These are phyloP conservation scores for Anoura caudifer DNA, from an alignment of 2,113 vertebrate species.

Conservation along the genomic window DNA sequence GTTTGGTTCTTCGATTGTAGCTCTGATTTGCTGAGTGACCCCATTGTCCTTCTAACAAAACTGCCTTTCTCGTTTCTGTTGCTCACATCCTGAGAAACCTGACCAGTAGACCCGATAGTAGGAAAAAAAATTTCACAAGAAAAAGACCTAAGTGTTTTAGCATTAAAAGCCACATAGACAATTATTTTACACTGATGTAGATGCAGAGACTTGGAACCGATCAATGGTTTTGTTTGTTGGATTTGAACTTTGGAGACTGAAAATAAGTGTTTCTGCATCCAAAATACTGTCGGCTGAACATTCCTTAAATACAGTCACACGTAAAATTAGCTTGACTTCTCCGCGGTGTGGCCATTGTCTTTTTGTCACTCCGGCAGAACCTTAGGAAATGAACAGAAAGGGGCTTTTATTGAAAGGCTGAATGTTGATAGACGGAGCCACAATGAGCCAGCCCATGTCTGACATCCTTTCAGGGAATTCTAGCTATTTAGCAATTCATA, in stretches of 20 bases:
- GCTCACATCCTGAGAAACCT: not conserved
- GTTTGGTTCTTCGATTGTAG: not conserved
- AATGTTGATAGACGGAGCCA: not conserved
- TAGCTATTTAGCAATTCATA: slow-evolving; percentile 48
- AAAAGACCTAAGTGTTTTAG: not conserved
- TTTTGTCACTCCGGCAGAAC: slow-evolving; percentile 33
- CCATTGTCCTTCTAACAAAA: not conserved
- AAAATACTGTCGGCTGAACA: not conserved
- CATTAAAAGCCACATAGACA: not conserved
- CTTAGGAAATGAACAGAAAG: slow-evolving; percentile 34
- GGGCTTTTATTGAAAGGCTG: slow-evolving; percentile 6
- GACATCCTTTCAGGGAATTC: slow-evolving; percentile 28
- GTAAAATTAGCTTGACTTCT: slow-evolving; percentile 36
- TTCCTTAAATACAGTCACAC: slow-evolving; percentile 27
- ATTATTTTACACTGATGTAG: not conserved
- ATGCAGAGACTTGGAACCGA: not conserved
- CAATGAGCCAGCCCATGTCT: slow-evolving; percentile 48
- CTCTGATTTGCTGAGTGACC: not conserved
- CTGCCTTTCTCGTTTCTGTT: not conserved
- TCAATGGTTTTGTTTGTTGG: not conserved
- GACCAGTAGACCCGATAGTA: not conserved
- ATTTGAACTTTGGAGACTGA: not conserved
- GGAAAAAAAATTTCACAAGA: not conserved
- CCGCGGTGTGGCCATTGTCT: slow-evolving; percentile 12
- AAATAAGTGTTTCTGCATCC: slow-evolving; percentile 7